Evolutionary conservation across 2,888 invertebrate genomes (phyloP).

Genomic region (Nezara viridula): DNA sequence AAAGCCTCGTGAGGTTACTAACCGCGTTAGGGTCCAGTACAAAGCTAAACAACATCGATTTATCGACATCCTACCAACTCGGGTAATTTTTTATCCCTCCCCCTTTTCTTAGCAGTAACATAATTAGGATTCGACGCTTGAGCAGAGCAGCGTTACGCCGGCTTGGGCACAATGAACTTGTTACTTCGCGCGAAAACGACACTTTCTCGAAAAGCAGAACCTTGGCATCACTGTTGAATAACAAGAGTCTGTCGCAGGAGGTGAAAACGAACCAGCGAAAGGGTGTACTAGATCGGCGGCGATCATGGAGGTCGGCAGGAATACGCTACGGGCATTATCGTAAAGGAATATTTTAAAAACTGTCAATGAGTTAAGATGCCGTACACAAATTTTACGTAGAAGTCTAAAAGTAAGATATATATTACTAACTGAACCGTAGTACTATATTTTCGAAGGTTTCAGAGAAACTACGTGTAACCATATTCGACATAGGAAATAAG

Average conservation of each 20-base stretch:
- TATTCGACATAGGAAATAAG: neutral
- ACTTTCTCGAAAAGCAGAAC: constrained; percentile 1
- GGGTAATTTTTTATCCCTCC: neutral
- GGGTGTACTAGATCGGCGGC: neutral
- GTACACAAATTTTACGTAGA: neutral
- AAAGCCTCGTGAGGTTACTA: neutral
- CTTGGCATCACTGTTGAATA: neutral
- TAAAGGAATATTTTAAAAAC: no score
- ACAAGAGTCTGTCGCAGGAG: neutral
- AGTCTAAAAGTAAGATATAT: no score
- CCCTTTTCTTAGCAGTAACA: neutral
- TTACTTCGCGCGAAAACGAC: neutral
- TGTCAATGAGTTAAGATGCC: no score
- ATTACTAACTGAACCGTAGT: neutral
- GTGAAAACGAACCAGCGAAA: constrained; percentile 5
- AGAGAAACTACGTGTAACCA: neutral
- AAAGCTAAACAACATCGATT: constrained; percentile 3
- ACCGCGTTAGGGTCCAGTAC: neutral
- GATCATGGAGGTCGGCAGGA: neutral
- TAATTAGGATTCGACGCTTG: neutral
- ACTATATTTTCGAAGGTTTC: neutral
- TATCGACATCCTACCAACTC: neutral
- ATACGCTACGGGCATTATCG: neutral
- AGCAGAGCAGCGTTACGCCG: neutral
- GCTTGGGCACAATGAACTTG: neutral